These are phyloP conservation scores for Capitulum mitella DNA, from an alignment of 2,888 invertebrate species.

Conservation along the genomic window DNA sequence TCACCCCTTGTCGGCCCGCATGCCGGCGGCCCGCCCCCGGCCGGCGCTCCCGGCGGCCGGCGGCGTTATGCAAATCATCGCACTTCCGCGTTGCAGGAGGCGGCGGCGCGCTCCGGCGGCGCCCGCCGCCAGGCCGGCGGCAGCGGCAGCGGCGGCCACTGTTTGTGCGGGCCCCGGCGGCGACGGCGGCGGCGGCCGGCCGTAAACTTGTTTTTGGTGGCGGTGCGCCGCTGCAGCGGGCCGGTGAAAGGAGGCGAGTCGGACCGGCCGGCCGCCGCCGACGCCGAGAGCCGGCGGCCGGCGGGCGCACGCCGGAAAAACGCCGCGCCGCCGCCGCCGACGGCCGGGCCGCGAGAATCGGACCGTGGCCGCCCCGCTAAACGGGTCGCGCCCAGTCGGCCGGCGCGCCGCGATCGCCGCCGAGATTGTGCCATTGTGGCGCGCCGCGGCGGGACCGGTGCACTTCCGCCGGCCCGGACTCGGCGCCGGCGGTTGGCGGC, in stretches of 20 bases:
- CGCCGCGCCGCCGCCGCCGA: no score
- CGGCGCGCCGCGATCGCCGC: background rate
- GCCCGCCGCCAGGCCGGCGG: background rate
- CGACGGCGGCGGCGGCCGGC: background rate
- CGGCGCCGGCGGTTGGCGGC: no score
- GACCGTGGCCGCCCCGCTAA: background rate
- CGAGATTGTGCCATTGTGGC: background rate
- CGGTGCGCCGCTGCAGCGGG: background rate
- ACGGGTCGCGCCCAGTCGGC: background rate
- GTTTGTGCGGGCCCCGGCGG: background rate
- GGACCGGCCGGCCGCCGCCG: background rate
- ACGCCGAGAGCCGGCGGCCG: no score
- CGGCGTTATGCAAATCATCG: background rate
- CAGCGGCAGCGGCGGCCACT: no score
- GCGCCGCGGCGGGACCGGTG: background rate
- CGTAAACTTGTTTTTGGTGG: conserved; percentile 11
- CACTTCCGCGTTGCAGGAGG: conserved; percentile 4
- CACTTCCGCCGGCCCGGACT: background rate
- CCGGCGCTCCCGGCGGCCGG: background rate
- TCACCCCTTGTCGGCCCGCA: background rate
- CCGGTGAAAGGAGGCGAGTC: background rate
- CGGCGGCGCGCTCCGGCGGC: background rate
- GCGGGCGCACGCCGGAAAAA: background rate
- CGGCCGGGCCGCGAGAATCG: background rate
- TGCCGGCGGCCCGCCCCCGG: background rate